Evolutionary conservation across 2,113 vertebrate species (phyloP), one percentile per base, ranked within the genome.

Genomic region (Sula dactylatra): DNA sequence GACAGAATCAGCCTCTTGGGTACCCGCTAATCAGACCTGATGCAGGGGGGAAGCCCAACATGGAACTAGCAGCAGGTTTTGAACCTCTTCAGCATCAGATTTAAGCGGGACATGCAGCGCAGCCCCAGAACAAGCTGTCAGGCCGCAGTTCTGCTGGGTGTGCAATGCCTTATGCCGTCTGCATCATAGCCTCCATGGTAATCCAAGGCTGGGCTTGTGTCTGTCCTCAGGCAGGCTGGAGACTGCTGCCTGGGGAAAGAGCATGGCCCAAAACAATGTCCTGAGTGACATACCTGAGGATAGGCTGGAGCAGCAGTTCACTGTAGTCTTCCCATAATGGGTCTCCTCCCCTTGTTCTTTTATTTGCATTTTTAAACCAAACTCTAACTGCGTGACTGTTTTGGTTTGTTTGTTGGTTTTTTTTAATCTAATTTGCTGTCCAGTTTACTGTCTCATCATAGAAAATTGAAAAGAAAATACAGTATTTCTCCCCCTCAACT

Each of bases 301-400:
- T n/a, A 66, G 73, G 89, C 81, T 83, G 78, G 77, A 82, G 92
- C 59, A 88, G 70, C 13, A 1, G 77, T 80, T 89, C n/a, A 44
- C 74, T 6, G 0, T 83, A 40, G 55, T 66, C 84, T 86, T 82
- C 49, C 89, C 59, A 31, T 54, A 70, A 73, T 58, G 44, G n/a
- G 67, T 82, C 45, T 94, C 82, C 71, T 95, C 66, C 82, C 62
- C n/a, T 69, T 76, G 67, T 92, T 96, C 69, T 95, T 93, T 94
- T 95, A 82, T 79, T 93, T 92, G 86, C 56, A 40, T 94, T 97
- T 96, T 95, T 92, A 97, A 97, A 82, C 55, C 61, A 74, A 93
- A 80, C 78, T 95, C 80, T 84, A 93, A 94, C 82, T 3, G 1
- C 2, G 69, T 88, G 83, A 92, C 54, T 93, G 29, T 3, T 55